These are phyloP conservation scores for Caracal caracal DNA, from an alignment of 2,113 vertebrate genomes.

Conservation along the genomic window DNA sequence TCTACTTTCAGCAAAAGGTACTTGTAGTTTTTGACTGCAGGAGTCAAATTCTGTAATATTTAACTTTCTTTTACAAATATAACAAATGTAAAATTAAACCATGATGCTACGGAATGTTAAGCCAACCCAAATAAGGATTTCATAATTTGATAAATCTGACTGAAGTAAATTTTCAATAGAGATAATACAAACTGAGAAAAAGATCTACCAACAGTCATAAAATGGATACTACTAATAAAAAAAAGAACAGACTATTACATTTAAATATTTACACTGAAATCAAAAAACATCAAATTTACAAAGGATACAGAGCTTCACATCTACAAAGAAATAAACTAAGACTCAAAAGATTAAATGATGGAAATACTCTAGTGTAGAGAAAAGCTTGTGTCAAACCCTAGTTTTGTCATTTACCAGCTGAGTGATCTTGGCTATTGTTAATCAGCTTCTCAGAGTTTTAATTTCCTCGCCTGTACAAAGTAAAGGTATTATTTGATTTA, in stretches of 20 bases:
- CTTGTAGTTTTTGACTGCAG: background rate
- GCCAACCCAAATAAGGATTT: background rate
- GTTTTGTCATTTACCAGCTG: background rate
- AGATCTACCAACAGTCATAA: background rate
- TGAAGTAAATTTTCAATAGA: background rate
- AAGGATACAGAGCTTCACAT: background rate
- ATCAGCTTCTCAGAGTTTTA: constrained; percentile 7
- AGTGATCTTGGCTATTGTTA: background rate
- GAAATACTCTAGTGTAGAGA: background rate
- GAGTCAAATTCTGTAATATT: background rate
- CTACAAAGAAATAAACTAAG: background rate
- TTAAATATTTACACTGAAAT: constrained; percentile 19
- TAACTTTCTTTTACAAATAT: background rate
- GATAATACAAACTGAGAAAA: constrained; percentile 14
- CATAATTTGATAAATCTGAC: background rate
- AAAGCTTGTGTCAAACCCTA: background rate
- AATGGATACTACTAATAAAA: background rate
- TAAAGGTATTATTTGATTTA: background rate
- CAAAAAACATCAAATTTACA: background rate
- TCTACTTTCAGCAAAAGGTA: background rate
- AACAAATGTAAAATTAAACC: background rate
- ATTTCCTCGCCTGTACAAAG: background rate
- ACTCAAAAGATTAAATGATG: background rate
- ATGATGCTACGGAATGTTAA: background rate
- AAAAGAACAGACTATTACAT: background rate